Conservation (phyloP, 2,888 invertebrate species). For the Anoplius nigerrimus region DNA sequence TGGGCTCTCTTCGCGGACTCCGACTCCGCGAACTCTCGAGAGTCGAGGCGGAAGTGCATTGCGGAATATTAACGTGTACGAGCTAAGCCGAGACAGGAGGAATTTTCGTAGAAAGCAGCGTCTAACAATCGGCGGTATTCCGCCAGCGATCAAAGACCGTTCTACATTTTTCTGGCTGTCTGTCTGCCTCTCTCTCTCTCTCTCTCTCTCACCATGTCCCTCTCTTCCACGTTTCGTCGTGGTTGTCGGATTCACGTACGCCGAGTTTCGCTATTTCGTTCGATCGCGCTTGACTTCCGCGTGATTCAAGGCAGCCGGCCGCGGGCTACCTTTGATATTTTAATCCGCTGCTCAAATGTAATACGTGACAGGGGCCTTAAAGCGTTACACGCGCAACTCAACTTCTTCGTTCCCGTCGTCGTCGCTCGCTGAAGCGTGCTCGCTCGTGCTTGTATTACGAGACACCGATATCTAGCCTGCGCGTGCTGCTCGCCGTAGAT, state of each 20-base stretch:
- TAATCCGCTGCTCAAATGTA: constrained; percentile 55
- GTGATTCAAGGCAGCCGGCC: constrained; percentile 23
- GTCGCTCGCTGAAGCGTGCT: too few relatives aligned
- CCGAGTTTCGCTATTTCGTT: constrained; percentile 10
- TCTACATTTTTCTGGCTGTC: neutral
- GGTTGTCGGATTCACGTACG: neutral
- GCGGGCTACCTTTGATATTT: constrained; percentile 66
- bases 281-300: constrained; percentile 20
- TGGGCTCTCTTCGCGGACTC: neutral
- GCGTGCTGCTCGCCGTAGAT: too few relatives aligned
- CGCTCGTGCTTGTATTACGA: too few relatives aligned
- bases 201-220: neutral
- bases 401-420: too few relatives aligned
- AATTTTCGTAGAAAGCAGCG: too few relatives aligned
- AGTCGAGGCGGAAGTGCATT: too few relatives aligned
- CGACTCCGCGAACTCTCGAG: too few relatives aligned
- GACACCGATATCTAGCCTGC: too few relatives aligned
- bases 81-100: too few relatives aligned
- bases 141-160: too few relatives aligned
- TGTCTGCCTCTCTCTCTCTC: neutral
- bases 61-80: too few relatives aligned
- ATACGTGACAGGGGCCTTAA: constrained; percentile 50
- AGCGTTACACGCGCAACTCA: neutral
- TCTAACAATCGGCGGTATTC: too few relatives aligned
- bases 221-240: neutral